These are phyloP conservation scores for Piscicola geometra DNA, from an alignment of 2,888 invertebrate species.

Conservation along the genomic window DNA sequence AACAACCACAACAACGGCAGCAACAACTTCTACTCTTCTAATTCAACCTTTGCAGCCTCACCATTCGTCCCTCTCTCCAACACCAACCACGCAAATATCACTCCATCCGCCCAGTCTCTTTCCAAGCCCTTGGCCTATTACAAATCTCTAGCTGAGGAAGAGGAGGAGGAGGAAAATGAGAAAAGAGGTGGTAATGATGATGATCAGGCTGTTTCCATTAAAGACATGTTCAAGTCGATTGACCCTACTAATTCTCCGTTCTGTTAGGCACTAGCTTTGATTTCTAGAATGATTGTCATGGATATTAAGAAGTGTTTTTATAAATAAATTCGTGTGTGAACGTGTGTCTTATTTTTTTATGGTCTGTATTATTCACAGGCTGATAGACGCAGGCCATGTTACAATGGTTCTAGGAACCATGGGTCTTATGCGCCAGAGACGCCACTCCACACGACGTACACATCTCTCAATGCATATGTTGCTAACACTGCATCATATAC, in stretches of 20 bases:
- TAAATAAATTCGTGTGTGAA: too few relatives aligned
- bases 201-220: slow-evolving; percentile 42
- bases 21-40: background rate
- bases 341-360: too few relatives aligned
- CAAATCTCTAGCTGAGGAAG: background rate
- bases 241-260: slow-evolving; percentile 57
- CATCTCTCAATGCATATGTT: too few relatives aligned
- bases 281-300: background rate
- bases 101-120: background rate
- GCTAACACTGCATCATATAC: too few relatives aligned
- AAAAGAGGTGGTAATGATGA: background rate
- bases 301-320: too few relatives aligned
- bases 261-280: slow-evolving; percentile 46
- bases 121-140: background rate
- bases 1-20: background rate
- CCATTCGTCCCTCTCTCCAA: too few relatives aligned
- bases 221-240: slow-evolving; percentile 56
- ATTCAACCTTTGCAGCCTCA: background rate
- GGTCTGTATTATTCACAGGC: too few relatives aligned
- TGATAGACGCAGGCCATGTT: too few relatives aligned
- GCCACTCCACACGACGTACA: too few relatives aligned
- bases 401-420: too few relatives aligned
- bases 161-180: background rate
- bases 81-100: background rate
- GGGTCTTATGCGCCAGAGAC: too few relatives aligned